Percentiles rank a stretch among this genome's conserved stretches.
phyloP scores from a whole-genome alignment of 2,797 vertebrate species.

The Eospalax fontanierii region DNA sequence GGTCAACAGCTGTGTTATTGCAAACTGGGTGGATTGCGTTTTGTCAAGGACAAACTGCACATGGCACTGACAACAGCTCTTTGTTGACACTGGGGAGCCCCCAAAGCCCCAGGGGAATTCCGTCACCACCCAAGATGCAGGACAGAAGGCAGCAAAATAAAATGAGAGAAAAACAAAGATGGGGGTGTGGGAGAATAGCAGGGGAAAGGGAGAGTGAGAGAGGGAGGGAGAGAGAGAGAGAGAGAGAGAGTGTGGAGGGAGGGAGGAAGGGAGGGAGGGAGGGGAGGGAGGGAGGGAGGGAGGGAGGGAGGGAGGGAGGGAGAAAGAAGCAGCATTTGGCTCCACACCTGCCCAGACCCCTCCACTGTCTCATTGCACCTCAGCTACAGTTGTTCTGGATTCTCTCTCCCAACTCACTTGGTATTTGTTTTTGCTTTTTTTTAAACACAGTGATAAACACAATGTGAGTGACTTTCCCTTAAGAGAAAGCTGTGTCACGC shows the following conservation, averaged over 20 bases:
- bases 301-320: too few species aligned
- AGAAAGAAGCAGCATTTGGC: neutral
- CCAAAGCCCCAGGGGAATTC: slow-evolving; percentile 56
- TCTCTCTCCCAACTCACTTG: neutral
- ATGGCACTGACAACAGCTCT: slow-evolving; percentile 65
- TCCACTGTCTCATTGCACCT: neutral
- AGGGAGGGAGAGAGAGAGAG: neutral
- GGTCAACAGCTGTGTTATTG: slow-evolving; percentile 81
- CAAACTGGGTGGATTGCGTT: slow-evolving; percentile 32
- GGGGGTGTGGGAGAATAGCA: fast-evolving
- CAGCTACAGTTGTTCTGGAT: neutral
- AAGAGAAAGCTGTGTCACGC: slow-evolving; percentile 30
- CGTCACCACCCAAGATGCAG: slow-evolving; percentile 64
- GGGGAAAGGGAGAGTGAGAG: fast-evolving
- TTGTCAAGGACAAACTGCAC: slow-evolving; percentile 57
- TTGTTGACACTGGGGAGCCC: slow-evolving; percentile 68
- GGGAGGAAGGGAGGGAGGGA: fast-evolving
- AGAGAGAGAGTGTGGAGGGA: fast-evolving
- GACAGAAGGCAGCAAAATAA: neutral
- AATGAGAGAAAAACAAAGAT: neutral
- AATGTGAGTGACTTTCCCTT: neutral
- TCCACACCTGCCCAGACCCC: neutral
- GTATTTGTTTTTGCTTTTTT: neutral
- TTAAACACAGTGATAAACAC: neutral
- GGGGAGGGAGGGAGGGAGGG: too few species aligned